A percentile compares a stretch with the other conserved stretches of the same genome.
These are phyloP conservation scores for Erebia ligea DNA, from an alignment of 2,888 invertebrate species.

Conservation along the genomic window DNA sequence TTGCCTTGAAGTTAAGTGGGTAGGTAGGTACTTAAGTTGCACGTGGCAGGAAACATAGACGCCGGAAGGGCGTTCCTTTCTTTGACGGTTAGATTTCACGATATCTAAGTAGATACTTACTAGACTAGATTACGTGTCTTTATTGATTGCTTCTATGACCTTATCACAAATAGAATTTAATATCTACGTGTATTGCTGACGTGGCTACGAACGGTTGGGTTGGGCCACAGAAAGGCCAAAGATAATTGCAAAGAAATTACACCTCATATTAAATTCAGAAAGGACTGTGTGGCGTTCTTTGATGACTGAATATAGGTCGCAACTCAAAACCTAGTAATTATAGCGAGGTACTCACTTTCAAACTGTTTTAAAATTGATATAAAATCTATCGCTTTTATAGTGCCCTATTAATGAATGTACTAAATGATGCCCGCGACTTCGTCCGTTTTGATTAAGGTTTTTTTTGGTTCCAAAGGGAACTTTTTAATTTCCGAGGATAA, in stretches of 20 bases:
- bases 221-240: no score
- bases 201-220: background rate
- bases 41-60: no score
- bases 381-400: background rate
- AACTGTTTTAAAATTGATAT: background rate
- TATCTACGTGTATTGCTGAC: background rate
- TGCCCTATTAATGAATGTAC: background rate
- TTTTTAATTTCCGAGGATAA: no score
- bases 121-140: background rate
- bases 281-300: background rate
- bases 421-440: no score
- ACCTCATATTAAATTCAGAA: conserved; percentile 6
- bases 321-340: background rate
- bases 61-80: no score
- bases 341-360: background rate
- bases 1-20: no score
- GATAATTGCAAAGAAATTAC: conserved; percentile 7
- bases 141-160: conserved; percentile 8
- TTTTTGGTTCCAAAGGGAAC: no score
- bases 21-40: no score
- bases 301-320: background rate
- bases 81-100: no score
- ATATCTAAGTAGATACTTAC: background rate
- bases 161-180: conserved; percentile 11
- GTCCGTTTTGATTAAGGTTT: no score